Evolutionary conservation across 2,888 invertebrate genomes (phyloP), one percentile per base, ranked within the genome.

Genomic region (Pantelozetes paolii): DNA sequence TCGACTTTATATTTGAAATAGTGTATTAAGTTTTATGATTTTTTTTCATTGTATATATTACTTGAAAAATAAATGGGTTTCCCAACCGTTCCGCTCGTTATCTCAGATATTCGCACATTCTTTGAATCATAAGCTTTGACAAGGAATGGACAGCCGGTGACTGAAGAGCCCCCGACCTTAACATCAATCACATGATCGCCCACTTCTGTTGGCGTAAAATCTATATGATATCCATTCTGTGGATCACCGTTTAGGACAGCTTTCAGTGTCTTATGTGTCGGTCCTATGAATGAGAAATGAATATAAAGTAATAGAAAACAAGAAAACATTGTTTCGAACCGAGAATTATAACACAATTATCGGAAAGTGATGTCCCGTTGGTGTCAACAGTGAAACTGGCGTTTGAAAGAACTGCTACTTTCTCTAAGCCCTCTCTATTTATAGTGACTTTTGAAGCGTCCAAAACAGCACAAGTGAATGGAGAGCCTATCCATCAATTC

Each of bases 111-210:
- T 76, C 90, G 90, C n/a, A 98, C 97, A 81, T 92, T 89, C 77
- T 89, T 89, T 0, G 96, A 92, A 80, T 98, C 96, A 83, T 95
- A 99, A 11, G 95, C 96, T 82, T 97, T 96, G 73, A 95, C 90
- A 36, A 94, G 85, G 82, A 97, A 97, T 18, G 98, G 98, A 81
- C 94, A 94, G 69, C 95, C 96, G 81, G 92, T 93, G 0, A 97
- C 91, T 79, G 92, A 91, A 0, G 90, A 89, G 54, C 89, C 90
- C 40, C 82, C 84, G 57, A 86, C 80, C 23, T 76, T 76, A 75
- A 90, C 90, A 85, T 94, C 94, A 67, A 94, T 91, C 77, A 92
- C 92, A 81, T 94, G 94, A 83, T 96, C 96, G 45, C 95, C 94
- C 72, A 94, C 94, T 82, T 94, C 93, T 69, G 89, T 86, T 1